Conservation (phyloP, 1,140 invertebrate species). For the Cyclina sinensis region DNA sequence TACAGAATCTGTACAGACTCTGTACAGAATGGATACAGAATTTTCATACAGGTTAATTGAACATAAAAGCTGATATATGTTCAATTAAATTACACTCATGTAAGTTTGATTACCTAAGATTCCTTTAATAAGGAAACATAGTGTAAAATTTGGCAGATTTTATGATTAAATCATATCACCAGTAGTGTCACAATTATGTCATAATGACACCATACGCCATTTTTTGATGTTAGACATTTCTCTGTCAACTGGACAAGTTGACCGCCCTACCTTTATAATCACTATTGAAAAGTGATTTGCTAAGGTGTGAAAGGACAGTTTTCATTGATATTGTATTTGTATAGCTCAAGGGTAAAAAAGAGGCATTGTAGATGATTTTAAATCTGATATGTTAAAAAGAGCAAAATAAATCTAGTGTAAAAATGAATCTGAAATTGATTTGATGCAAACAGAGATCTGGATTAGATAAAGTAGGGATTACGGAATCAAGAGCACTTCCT, state of each 20-base stretch:
- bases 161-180: conserved; percentile 10
- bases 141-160: neutral
- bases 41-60: no score
- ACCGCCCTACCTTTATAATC: neutral
- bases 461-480: conserved; percentile 26
- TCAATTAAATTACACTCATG: no score
- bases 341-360: neutral
- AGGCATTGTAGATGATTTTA: neutral
- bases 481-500: neutral
- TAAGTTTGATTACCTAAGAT: no score
- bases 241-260: neutral
- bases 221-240: conserved; percentile 2
- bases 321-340: conserved; percentile 2
- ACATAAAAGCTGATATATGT: no score
- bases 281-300: conserved; percentile 14
- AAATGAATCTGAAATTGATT: neutral
- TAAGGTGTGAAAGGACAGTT: neutral
- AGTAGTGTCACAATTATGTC: neutral
- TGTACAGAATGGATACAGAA: no score
- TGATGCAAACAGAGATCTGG: conserved; percentile 12
- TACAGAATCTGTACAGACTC: no score
- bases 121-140: neutral
- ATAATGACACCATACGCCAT: neutral
- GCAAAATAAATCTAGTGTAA: neutral
- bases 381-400: neutral